Evolutionary conservation across 2,888 invertebrate genomes (phyloP).

Genomic region (Octonoba sinensis): DNA sequence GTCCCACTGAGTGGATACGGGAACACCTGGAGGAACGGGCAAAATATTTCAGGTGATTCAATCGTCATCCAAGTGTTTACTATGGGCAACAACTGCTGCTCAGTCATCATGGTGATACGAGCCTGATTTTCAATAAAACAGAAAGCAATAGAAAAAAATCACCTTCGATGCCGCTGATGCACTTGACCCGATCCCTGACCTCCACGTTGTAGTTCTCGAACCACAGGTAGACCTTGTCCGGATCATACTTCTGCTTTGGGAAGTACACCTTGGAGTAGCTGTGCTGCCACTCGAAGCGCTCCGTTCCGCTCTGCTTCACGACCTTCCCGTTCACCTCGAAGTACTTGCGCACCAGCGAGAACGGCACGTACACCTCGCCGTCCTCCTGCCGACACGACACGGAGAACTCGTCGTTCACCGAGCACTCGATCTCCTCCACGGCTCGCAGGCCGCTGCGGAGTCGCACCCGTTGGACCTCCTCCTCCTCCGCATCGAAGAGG

Average conservation of each 20-base stretch:
- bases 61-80: too few relatives aligned
- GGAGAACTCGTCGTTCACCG: constrained; percentile 88
- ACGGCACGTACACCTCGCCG: constrained; percentile 89
- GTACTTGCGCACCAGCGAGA: constrained; percentile 91
- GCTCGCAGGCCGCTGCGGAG: constrained; percentile 22
- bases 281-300: constrained; percentile 94
- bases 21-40: constrained; percentile 76
- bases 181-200: constrained; percentile 93
- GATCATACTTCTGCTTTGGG: constrained; percentile 89
- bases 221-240: constrained; percentile 92
- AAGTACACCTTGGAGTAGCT: constrained; percentile 92
- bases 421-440: constrained; percentile 74
- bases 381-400: constrained; percentile 83
- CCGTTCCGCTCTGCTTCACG: constrained; percentile 78
- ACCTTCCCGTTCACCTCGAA: constrained; percentile 94
- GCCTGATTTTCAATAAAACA: too few relatives aligned
- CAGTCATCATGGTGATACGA: too few relatives aligned
- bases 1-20: constrained; percentile 97
- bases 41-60: too few relatives aligned
- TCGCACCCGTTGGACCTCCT: constrained; percentile 17
- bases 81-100: too few relatives aligned
- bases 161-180: constrained; percentile 92
- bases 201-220: constrained; percentile 99
- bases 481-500: constrained; percentile 13
- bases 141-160: constrained; percentile 42